A percentile compares a stretch with the other conserved stretches of the same genome.
These are phyloP conservation scores for Antennarius maculatus DNA, from an alignment of 2,797 vertebrate genomes.

Conservation along the genomic window DNA sequence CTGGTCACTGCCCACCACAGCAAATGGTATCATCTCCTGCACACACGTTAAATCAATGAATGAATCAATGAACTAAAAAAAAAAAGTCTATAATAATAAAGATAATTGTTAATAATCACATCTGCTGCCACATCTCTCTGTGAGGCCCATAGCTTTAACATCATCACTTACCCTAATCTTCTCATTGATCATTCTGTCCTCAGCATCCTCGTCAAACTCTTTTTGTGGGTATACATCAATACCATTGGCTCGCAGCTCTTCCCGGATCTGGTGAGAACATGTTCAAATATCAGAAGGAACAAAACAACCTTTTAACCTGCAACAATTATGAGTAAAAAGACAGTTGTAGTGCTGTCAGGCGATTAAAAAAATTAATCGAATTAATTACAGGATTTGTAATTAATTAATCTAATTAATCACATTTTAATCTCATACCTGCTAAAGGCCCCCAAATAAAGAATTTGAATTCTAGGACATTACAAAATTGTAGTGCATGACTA, in stretches of 20 bases:
- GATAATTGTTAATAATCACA: slow-evolving; percentile 1
- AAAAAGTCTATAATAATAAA: background rate
- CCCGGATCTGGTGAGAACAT: slow-evolving; percentile 85
- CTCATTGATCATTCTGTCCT: slow-evolving; percentile 93
- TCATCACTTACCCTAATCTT: slow-evolving; percentile 91
- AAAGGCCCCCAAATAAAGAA: too few species aligned
- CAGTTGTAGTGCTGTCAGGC: too few species aligned
- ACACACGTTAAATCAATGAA: background rate
- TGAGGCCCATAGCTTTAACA: slow-evolving; percentile 31
- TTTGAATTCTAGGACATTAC: too few species aligned
- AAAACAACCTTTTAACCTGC: slow-evolving; percentile 11
- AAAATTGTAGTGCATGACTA: too few species aligned
- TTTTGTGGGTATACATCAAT: slow-evolving; percentile 97
- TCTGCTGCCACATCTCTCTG: background rate
- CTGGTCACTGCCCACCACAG: slow-evolving; percentile 97
- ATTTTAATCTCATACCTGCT: too few species aligned
- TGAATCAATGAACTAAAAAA: slow-evolving; percentile 8
- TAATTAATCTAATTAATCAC: too few species aligned
- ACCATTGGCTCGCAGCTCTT: slow-evolving; percentile 91
- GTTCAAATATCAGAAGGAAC: slow-evolving; percentile 20
- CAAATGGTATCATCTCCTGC: slow-evolving; percentile 98
- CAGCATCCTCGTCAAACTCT: slow-evolving; percentile 94
- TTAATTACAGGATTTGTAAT: too few species aligned
- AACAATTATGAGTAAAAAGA: slow-evolving; percentile 25
- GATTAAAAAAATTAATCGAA: too few species aligned